phyloP scores from a whole-genome alignment of 2,113 vertebrate genomes.

The Monopterus albus region DNA sequence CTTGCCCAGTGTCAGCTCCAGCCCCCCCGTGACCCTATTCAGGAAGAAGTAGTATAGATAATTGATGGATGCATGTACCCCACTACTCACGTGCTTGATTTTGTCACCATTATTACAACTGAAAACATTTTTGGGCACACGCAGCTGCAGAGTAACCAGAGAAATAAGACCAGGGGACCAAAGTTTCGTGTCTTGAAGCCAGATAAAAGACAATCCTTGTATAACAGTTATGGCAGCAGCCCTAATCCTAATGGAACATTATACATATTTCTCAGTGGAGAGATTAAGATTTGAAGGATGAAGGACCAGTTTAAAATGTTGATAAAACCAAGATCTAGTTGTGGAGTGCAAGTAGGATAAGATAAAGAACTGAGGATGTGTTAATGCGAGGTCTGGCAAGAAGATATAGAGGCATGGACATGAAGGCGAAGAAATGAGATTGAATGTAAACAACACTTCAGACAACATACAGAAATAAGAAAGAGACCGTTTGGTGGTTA shows the following conservation, averaged over 20 bases:
- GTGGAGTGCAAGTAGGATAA: background rate
- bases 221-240: background rate
- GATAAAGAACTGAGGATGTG: background rate
- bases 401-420: slow-evolving; percentile 4
- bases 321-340: background rate
- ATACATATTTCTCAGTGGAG: background rate
- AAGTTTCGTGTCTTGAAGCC: background rate
- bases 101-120: background rate
- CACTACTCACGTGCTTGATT: background rate
- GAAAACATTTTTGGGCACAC: background rate
- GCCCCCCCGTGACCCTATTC: too few relatives aligned
- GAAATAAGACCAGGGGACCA: background rate
- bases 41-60: too few relatives aligned
- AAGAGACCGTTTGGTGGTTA: too few relatives aligned
- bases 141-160: background rate
- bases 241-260: background rate
- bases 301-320: background rate
- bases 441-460: too few relatives aligned
- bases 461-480: too few relatives aligned
- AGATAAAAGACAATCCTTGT: background rate
- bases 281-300: background rate
- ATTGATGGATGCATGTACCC: too few relatives aligned
- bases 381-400: background rate
- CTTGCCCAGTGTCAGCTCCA: too few relatives aligned
- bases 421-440: background rate